Evolutionary conservation across 1,140 invertebrate species (phyloP), one percentile per base, ranked within the genome.

Genomic region (Eumaeus atala): DNA sequence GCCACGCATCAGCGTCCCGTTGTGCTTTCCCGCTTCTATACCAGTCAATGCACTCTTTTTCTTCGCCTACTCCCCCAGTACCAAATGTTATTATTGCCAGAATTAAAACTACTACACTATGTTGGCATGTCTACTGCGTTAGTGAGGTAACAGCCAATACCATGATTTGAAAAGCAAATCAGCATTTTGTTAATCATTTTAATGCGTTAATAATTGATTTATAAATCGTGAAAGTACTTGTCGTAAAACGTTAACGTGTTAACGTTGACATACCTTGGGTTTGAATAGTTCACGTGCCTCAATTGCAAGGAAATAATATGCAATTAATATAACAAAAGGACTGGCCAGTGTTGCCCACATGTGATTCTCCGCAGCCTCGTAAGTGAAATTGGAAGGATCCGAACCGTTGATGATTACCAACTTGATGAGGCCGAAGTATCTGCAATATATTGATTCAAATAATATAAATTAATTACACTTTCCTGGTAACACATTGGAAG

Each of bases 241-340:
- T 48, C 14, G 28, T 47, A 33, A 11, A 53, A 40, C 12, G 38
- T 12, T 16, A 16, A 16, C 3, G 38, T 14, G 11, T 16, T 17
- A 2, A 37, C 40, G 47, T 2, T 55, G 54, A 84, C 88, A 87
- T 89, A 94, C 94, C 90, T 91, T 90, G 44, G 92, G 91, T 65
- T 90, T 91, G 16, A 92, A 88, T 3, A 95, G 83, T 73, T 91
- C 91, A 63, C 90, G 89, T 0, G 92, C 91, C 73, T 94, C 93
- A 64, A 94, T 80, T 1, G 91, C 92, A 53, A 95, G 75, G 16
- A 93, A 84, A 66, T 92, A 95, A 72, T 94, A 95, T 0, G 94
- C 90, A 70, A 92, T 90, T 28, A 95, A 90, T 50, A 98, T 84
- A 52, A 87, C 74, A 53, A 87, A 54, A 14, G 84, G 84, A 55